Conservation (phyloP, 64 coral and sea anemone genomes). For the Actinia equina region DNA sequence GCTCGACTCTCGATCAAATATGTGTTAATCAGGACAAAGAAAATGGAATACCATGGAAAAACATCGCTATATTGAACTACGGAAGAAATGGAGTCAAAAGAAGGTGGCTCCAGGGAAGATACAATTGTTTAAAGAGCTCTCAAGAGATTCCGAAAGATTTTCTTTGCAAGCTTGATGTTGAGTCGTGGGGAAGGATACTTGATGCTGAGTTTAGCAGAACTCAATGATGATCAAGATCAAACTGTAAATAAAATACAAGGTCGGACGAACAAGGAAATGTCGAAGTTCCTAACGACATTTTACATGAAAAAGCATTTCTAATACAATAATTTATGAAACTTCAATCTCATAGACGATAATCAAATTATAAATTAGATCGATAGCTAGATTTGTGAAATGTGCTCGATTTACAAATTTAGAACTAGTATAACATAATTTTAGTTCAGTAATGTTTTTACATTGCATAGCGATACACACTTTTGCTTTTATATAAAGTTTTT, state of each 20-base stretch:
- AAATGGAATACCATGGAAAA: constrained; percentile 56
- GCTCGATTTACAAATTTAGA: no score
- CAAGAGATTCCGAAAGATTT: constrained; percentile 66
- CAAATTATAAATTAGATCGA: background rate
- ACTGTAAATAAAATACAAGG: background rate
- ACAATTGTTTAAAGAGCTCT: constrained; percentile 34
- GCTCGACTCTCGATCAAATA: constrained; percentile 34
- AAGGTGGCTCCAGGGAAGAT: constrained; percentile 74
- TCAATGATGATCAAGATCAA: background rate
- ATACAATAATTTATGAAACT: background rate
- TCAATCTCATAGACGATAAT: background rate
- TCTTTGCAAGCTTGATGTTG: constrained; percentile 49
- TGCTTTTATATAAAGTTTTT: no score
- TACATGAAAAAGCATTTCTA: background rate
- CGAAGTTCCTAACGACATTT: background rate
- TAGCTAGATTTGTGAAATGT: background rate
- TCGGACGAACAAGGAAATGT: background rate
- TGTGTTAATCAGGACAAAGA: constrained; percentile 40
- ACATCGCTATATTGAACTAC: constrained; percentile 69
- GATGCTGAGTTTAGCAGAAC: constrained; percentile 65
- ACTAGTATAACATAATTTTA: no score
- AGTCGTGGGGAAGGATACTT: constrained; percentile 83
- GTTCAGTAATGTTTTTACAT: no score
- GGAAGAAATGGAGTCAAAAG: constrained; percentile 58
- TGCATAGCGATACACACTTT: no score